Base-by-base conservation (phyloP, 2,888 invertebrate species). In the Encarsia formosa region DNA sequence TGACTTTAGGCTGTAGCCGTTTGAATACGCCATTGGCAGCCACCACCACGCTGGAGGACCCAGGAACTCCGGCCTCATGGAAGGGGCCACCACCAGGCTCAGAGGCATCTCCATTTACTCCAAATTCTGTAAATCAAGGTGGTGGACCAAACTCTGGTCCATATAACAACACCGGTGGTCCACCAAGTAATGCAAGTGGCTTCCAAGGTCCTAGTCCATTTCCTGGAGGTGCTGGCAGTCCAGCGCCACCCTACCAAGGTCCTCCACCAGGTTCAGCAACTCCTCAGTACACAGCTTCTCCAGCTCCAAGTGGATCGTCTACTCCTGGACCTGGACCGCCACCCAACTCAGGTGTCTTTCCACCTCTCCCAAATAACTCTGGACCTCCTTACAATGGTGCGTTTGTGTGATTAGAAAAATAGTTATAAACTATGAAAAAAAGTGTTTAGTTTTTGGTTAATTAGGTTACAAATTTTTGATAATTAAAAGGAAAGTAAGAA, bases 221-320 rank as follows among this genome's bases (percentile, higher is more conserved):
- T 45, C 87, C 86, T 61, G 83, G 84, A 58, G 84, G 83, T 41
- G 85, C 85, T 58, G 87, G 87, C 61, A 87, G 87, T 62, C 88
- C 88, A 54, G 81, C 88, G 67, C 75, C 85, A 70, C 77, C 85
- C 74, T 79, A 87, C 77, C 79, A 86, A 75, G 83, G 86, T 62
- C 80, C 81, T 70, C 88, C 81, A 70, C 87, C 81, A 65, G 89
- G 81, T 68, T 88, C 83, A 69, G 88, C 79, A 73, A 90, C 81
- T 68, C 90, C 85, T 66, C 90, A 85, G 78, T 91, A 89, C 75
- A 88, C 88, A 65, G 88, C 90, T 67, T 90, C 90, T 59, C 91
- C 91, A 65, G 88, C 85, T 67, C 90, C 88, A 62, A 90, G 82
- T 67, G 90, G 84, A 66, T 82, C 86, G 43, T 90, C 90, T 62